A percentile compares a stretch with the other conserved stretches of the same genome.
phyloP scores from a whole-genome alignment of 1,140 invertebrate species.

The Tetramorium simillimum region DNA sequence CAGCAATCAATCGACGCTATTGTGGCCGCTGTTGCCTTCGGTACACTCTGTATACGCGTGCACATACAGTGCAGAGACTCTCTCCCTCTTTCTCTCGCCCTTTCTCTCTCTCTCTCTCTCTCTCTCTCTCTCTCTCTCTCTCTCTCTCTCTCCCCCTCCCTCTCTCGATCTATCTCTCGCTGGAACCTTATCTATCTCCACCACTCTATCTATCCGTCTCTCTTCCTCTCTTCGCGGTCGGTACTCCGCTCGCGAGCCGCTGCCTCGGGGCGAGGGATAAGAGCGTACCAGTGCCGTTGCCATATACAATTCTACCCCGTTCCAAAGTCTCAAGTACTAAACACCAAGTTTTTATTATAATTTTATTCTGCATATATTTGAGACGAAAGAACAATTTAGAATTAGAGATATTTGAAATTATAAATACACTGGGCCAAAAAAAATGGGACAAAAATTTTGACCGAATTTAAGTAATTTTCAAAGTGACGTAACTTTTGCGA shows the following conservation, averaged over 20 bases:
- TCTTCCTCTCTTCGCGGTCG: constrained; percentile 74
- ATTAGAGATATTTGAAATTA: background rate
- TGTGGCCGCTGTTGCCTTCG: constrained; percentile 70
- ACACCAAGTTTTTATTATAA: background rate
- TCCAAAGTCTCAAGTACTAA: background rate
- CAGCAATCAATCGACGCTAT: constrained; percentile 53
- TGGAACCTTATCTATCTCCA: constrained; percentile 9
- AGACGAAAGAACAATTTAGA: background rate
- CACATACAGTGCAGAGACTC: constrained; percentile 51
- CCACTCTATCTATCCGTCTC: constrained; percentile 50
- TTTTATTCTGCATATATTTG: background rate
- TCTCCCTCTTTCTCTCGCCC: constrained; percentile 58
- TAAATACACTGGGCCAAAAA: too few species aligned
- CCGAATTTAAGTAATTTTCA: too few species aligned
- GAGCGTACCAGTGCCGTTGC: constrained; percentile 47
- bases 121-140: constrained; percentile 49
- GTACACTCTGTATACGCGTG: constrained; percentile 69
- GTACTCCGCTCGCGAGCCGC: constrained; percentile 70
- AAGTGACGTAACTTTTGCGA: too few species aligned
- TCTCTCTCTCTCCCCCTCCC: background rate
- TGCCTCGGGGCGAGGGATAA: constrained; percentile 73
- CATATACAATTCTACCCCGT: background rate
- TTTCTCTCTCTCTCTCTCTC: constrained; percentile 4
- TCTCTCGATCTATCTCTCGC: constrained; percentile 6
- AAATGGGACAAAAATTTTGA: too few species aligned